Percentiles rank a stretch among this genome's conserved stretches.
Evolutionary conservation across 2,888 invertebrate species (phyloP).

Genomic region (Mystacides longicornis): DNA sequence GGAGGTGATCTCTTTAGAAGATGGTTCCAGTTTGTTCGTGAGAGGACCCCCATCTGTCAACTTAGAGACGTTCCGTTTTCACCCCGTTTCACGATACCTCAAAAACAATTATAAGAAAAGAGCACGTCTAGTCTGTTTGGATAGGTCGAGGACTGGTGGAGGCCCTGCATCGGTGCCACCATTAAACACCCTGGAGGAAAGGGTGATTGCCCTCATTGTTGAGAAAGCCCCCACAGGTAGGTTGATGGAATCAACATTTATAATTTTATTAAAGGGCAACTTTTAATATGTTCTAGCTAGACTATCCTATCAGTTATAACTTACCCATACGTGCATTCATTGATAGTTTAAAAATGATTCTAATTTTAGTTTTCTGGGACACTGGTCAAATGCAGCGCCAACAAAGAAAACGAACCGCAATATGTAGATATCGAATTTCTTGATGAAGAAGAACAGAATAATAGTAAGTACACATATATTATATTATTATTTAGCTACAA

Average conservation of each 20-base stretch:
- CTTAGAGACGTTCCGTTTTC: no score
- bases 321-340: background rate
- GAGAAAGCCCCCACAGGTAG: background rate
- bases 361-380: background rate
- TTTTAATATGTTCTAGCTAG: background rate
- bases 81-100: no score
- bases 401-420: background rate
- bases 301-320: background rate
- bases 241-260: background rate
- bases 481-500: background rate
- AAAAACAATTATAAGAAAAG: background rate
- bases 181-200: background rate
- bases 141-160: background rate
- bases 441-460: background rate
- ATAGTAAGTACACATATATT: background rate
- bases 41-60: no score
- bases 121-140: background rate
- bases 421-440: background rate
- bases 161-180: background rate
- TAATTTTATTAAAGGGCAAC: background rate
- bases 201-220: background rate
- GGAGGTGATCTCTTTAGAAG: no score
- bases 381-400: background rate
- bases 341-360: background rate
- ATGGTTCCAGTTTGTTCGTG: no score